Percentiles rank a stretch among this genome's conserved stretches.
Evolutionary conservation across 1,140 invertebrate genomes (phyloP).

Genomic region (Trachymyrmex septentrionalis): DNA sequence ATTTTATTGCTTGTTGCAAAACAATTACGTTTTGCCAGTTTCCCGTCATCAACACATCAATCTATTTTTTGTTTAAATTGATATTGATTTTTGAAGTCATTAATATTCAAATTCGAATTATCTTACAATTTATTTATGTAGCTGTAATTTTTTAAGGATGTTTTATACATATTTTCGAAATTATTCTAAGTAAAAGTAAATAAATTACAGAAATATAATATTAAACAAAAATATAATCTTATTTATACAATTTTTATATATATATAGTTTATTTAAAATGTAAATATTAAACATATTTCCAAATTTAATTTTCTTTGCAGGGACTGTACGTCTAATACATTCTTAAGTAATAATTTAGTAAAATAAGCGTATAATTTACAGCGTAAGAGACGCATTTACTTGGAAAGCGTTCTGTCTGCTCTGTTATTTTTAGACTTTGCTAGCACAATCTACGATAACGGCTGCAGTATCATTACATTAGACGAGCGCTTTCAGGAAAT

Average conservation of each 20-base stretch:
- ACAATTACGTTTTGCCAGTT: not conserved
- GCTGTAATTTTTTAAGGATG: not conserved
- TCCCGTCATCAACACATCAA: not conserved
- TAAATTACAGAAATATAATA: no score
- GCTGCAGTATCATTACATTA: constrained; percentile 14
- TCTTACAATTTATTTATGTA: not conserved
- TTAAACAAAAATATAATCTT: no score
- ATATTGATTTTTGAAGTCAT: constrained; percentile 13
- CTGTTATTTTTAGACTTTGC: constrained; percentile 31
- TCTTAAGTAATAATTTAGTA: not conserved
- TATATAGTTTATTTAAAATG: no score
- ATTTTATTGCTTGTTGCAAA: not conserved
- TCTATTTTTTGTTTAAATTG: not conserved
- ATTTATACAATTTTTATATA: no score
- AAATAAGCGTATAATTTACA: not conserved
- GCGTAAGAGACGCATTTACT: not conserved
- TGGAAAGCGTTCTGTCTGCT: not conserved
- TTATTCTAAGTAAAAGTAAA: no score
- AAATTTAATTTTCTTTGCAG: no score
- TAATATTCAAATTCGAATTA: not conserved
- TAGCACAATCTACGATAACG: constrained; percentile 18
- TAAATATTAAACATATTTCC: no score
- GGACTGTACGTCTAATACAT: no score
- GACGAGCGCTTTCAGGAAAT: constrained; percentile 41
- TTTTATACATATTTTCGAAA: no score